These are phyloP conservation scores for Ceyx erithaca DNA, from an alignment of 2,797 vertebrate genomes.

Conservation along the genomic window DNA sequence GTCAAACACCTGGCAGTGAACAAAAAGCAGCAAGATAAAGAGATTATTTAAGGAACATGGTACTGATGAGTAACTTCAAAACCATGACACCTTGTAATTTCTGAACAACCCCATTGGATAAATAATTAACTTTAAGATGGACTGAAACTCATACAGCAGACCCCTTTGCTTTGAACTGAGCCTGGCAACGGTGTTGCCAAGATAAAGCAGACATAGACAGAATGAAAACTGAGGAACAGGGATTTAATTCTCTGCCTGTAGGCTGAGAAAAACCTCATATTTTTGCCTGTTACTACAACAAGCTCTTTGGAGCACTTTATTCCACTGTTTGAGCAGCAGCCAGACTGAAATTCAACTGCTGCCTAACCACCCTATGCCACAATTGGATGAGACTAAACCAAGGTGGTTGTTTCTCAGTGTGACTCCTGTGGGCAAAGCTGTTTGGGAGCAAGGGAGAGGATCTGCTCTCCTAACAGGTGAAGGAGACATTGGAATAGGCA, in stretches of 20 bases:
- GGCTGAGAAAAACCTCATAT: not conserved
- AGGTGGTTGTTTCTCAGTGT: fast-evolving
- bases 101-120: not conserved
- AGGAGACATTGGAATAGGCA: not conserved
- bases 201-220: not conserved
- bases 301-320: not conserved
- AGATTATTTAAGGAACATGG: not conserved
- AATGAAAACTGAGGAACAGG: fast-evolving
- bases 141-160: not conserved
- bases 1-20: slow-evolving; percentile 82
- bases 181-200: not conserved
- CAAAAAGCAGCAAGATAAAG: not conserved
- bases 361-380: fast-evolving
- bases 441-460: not conserved
- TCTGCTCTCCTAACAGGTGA: not conserved
- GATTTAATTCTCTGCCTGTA: not conserved
- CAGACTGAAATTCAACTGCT: not conserved
- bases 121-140: not conserved
- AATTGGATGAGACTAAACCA: fast-evolving
- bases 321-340: not conserved
- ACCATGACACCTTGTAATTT: fast-evolving
- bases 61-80: not conserved
- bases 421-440: not conserved
- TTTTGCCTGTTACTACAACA: not conserved
- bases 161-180: not conserved